Evolutionary conservation across 2,888 invertebrate species (phyloP).

Genomic region (Netelia melanura): DNA sequence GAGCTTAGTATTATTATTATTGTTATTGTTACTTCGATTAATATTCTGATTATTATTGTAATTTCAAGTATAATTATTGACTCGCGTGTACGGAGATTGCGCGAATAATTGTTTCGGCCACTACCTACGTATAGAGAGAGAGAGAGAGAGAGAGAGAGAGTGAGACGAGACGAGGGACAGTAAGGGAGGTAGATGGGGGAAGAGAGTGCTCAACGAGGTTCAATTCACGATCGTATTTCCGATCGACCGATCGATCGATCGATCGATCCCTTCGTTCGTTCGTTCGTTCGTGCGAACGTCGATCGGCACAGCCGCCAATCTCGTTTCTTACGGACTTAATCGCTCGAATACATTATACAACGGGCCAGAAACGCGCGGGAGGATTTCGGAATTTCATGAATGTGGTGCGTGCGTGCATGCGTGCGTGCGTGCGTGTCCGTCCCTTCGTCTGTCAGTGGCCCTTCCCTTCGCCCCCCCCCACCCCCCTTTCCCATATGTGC

Average conservation of each 20-base stretch:
- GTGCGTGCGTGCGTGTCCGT: background rate
- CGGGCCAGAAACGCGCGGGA: background rate
- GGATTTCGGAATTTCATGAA: conserved; percentile 8
- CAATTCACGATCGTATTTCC: conserved; percentile 21
- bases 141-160: too few species aligned
- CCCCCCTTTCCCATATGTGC: background rate
- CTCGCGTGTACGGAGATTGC: background rate
- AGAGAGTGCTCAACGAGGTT: conserved; percentile 13
- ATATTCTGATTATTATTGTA: too few species aligned
- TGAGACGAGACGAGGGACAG: too few species aligned
- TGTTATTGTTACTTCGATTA: too few species aligned
- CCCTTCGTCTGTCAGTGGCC: background rate
- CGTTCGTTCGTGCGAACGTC: conserved; percentile 23
- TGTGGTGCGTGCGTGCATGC: background rate
- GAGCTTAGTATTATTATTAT: too few species aligned
- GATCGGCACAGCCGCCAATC: conserved; percentile 38
- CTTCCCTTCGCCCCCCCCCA: too few species aligned
- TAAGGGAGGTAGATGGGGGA: background rate
- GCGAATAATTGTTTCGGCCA: conserved; percentile 39
- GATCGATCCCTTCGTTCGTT: too few species aligned
- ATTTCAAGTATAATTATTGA: too few species aligned
- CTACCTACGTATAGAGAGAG: background rate
- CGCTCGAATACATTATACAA: conserved; percentile 55
- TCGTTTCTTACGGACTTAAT: conserved; percentile 60
- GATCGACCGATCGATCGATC: conserved; percentile 50